Evolutionary conservation across 1,140 invertebrate genomes (phyloP).

Genomic region (Drosophila jambulina): DNA sequence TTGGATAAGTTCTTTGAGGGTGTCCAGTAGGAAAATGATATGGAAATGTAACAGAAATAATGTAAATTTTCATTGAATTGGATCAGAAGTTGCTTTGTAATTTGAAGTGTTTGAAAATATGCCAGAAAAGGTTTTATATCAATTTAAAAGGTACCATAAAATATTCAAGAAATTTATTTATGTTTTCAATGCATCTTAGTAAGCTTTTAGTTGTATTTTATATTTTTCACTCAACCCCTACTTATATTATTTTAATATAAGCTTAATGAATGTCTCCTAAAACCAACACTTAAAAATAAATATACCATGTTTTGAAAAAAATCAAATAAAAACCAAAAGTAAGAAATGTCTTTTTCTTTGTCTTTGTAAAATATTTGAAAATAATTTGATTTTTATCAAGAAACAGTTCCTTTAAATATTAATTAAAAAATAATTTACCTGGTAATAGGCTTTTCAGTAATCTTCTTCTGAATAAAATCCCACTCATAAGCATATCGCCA

Average conservation of each 20-base stretch:
- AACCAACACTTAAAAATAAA: neutral
- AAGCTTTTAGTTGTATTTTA: neutral
- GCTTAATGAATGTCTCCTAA: neutral
- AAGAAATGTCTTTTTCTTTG: too few species aligned
- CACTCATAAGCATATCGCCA: slow-evolving; percentile 2
- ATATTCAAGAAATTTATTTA: too few species aligned
- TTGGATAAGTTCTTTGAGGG: slow-evolving; percentile 50
- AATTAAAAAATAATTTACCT: neutral
- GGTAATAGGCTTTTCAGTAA: neutral
- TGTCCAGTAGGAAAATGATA: neutral
- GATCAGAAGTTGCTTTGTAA: too few species aligned
- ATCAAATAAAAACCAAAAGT: too few species aligned
- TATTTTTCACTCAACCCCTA: neutral
- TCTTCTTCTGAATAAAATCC: neutral
- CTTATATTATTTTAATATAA: too few species aligned
- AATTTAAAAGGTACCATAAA: neutral
- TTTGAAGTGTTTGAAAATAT: neutral
- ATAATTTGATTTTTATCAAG: too few species aligned
- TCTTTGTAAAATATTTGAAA: too few species aligned
- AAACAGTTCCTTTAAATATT: too few species aligned
- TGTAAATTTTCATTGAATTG: too few species aligned
- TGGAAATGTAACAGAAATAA: neutral
- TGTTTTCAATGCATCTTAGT: neutral
- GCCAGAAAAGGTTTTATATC: neutral
- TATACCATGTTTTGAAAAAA: too few species aligned